Evolutionary conservation across 2,113 vertebrate species (phyloP).

Genomic region (Phrynosoma blainvillii): DNA sequence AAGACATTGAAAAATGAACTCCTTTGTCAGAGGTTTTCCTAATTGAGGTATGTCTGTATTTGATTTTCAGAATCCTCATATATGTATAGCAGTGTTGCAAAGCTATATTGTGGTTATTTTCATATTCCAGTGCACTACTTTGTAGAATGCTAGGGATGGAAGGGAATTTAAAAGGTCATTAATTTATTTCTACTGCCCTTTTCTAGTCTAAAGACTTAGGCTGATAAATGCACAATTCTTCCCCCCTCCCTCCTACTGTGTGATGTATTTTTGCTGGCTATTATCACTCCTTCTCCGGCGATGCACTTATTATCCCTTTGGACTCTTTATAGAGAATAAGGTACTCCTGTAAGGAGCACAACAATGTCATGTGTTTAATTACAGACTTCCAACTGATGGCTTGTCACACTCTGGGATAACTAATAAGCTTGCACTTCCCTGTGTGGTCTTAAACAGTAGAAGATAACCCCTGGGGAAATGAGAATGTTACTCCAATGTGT

Average conservation of each 20-base stretch:
- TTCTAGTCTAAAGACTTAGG: background rate
- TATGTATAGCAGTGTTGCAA: background rate
- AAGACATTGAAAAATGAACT: too few species aligned
- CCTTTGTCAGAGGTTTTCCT: too few species aligned
- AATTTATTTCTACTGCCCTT: slow-evolving; percentile 30
- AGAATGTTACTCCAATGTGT: slow-evolving; percentile 1
- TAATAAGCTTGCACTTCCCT: background rate
- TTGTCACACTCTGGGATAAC: slow-evolving; percentile 24
- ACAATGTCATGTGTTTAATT: slow-evolving; percentile 31
- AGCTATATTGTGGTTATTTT: slow-evolving; percentile 7
- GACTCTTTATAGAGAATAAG: slow-evolving; percentile 9
- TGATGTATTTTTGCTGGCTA: background rate
- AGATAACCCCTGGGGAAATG: slow-evolving; percentile 28
- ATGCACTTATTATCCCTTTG: slow-evolving; percentile 3
- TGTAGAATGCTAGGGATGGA: background rate
- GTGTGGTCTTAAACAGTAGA: slow-evolving; percentile 4
- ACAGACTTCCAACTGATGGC: background rate
- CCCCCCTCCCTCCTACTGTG: slow-evolving; percentile 23
- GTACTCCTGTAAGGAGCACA: slow-evolving; percentile 1
- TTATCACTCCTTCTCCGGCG: background rate
- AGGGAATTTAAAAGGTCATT: slow-evolving; percentile 21
- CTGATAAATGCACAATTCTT: slow-evolving; percentile 8
- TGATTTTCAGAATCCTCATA: background rate
- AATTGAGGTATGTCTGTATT: background rate
- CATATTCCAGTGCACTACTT: background rate